Evolutionary conservation across 2,888 invertebrate species (phyloP), one percentile per base, ranked within the genome.

Genomic region (Pseudococcus viburni): DNA sequence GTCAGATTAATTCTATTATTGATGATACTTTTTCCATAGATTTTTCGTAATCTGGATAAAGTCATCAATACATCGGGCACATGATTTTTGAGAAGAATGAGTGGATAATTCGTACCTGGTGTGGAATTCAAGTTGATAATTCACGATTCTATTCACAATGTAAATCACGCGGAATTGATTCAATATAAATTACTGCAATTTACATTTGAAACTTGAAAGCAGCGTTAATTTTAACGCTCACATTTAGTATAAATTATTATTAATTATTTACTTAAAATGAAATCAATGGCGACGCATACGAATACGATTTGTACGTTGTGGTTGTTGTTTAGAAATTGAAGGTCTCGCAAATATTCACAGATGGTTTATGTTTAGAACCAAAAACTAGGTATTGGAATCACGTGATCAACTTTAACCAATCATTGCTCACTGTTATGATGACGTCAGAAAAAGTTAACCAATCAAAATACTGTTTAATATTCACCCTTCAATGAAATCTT

Each of bases 31-130:
- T 73, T 33, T n/a, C 33, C 73, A 73, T 73, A 73, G 73, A 73
- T 33, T 83, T 83, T 83, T 83, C 80, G 19, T 12, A 83, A 83
- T 83, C 80, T 83, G 80, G 80, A 83, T 83, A 83, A 83, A 83
- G 80, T 46, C 46, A 46, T 83, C 46, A 19, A 77, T 17, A 39
- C 19, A 77, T 17, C n/a, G 17, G 26, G 12, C 26, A 15, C 3
- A 73, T 7, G 33, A 33, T 55, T 55, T 55, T 51, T 51, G 17
- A 17, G 51, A 51, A 46, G 51, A n/a, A 55, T n/a, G 51, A 55
- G 15, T 55, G n/a, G 48, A 51, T 51, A 51, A 51, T 51, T 51
- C 48, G 42, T 42, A 42, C 42, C 42, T 42, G 42, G 42, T 6
- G 9, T 1, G 5, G 42, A 42, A 42, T 42, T 42, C 0, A 7